These are phyloP conservation scores for Lasioglossum leucozonium DNA, from an alignment of 2,888 invertebrate species.

Conservation along the genomic window DNA sequence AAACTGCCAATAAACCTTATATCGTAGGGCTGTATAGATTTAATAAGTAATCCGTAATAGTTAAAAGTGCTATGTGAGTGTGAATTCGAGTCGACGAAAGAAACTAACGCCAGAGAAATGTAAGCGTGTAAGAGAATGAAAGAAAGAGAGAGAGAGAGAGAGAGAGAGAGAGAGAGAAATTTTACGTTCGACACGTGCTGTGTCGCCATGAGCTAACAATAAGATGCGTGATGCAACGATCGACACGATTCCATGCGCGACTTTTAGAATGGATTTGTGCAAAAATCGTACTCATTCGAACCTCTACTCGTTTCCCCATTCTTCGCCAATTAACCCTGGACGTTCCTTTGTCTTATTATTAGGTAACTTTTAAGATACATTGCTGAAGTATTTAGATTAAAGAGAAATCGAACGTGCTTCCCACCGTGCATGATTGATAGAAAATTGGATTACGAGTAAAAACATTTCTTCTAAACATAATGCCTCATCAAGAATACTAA, in stretches of 20 bases:
- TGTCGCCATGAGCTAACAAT: slow-evolving; percentile 60
- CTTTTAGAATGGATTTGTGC: slow-evolving; percentile 68
- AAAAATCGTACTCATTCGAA: slow-evolving; percentile 47
- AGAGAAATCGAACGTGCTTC: not conserved
- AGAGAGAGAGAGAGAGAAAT: slow-evolving; percentile 19
- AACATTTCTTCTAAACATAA: not conserved
- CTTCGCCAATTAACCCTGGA: not conserved
- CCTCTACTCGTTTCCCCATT: not conserved
- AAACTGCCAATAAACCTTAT: slow-evolving; percentile 72
- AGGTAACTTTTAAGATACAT: not conserved
- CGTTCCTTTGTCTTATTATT: not conserved
- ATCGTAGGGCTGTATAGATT: slow-evolving; percentile 64
- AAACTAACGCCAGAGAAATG: slow-evolving; percentile 3
- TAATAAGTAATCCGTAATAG: slow-evolving; percentile 66
- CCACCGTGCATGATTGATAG: not conserved
- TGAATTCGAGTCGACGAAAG: slow-evolving; percentile 7
- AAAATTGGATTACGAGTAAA: not conserved
- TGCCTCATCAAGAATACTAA: not conserved
- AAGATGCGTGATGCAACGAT: slow-evolving; percentile 67
- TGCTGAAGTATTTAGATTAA: not conserved
- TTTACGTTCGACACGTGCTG: slow-evolving; percentile 66
- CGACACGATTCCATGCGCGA: slow-evolving; percentile 66
- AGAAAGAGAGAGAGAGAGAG: slow-evolving; percentile 31
- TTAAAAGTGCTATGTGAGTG: slow-evolving; percentile 49
- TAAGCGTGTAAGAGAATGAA: slow-evolving; percentile 17